These are phyloP conservation scores for Clarias platycephalus DNA, from an alignment of 2,797 vertebrate genomes.

Conservation along the genomic window DNA sequence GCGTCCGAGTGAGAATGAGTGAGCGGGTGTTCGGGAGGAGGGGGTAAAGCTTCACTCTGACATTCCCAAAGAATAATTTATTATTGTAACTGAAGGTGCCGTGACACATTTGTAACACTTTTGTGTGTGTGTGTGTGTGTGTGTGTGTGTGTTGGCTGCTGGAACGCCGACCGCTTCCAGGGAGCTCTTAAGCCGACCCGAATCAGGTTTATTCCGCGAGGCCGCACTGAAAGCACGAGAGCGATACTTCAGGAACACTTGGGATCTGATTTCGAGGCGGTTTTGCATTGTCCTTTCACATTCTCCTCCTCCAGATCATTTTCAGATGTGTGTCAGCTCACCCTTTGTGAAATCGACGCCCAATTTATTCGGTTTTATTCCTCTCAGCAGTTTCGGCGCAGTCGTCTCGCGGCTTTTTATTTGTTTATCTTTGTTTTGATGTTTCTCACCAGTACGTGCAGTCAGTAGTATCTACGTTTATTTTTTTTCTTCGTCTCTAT, in stretches of 20 bases:
- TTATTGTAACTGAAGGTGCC: conserved; percentile 72
- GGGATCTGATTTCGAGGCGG: conserved; percentile 68
- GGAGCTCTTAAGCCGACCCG: conserved; percentile 71
- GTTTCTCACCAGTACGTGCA: conserved; percentile 63
- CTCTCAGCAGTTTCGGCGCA: conserved; percentile 65
- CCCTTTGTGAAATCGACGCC: conserved; percentile 63
- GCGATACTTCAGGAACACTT: conserved; percentile 61
- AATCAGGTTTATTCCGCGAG: conserved; percentile 67
- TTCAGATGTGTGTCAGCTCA: conserved; percentile 69
- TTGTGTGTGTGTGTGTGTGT: conserved; percentile 31
- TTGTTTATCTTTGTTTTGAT: conserved; percentile 60
- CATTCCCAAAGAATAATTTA: conserved; percentile 72
- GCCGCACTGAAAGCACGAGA: conserved; percentile 56
- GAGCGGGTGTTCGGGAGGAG: conserved; percentile 13
- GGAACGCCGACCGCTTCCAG: conserved; percentile 73
- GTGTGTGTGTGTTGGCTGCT: conserved; percentile 47
- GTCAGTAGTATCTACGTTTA: conserved; percentile 58
- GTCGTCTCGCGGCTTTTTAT: conserved; percentile 64
- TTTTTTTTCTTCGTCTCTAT: conserved; percentile 57
- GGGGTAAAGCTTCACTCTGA: conserved; percentile 49
- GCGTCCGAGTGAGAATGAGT: conserved; percentile 9
- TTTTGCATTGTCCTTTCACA: conserved; percentile 66
- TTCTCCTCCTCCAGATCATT: conserved; percentile 60
- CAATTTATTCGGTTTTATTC: conserved; percentile 75
- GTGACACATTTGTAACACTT: conserved; percentile 67